phyloP scores from a whole-genome alignment of 2,797 vertebrate genomes.

The Potorous gilbertii region DNA sequence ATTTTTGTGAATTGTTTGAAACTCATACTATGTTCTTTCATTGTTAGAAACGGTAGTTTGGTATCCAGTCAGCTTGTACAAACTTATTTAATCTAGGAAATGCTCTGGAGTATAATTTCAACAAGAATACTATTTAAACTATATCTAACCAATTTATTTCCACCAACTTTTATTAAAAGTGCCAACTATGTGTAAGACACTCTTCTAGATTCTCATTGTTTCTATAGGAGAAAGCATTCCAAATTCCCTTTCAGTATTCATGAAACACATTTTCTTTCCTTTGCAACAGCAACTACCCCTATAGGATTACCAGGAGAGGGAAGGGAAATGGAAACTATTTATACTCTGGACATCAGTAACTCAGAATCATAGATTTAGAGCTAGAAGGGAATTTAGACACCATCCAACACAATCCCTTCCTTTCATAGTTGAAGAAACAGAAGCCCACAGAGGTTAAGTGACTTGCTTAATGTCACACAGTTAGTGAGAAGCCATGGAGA shows the following conservation, averaged over 20 bases:
- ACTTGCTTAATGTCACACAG: not conserved
- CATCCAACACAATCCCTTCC: not conserved
- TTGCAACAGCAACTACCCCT: not conserved
- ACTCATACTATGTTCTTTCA: slow-evolving; percentile 25
- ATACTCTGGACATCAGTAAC: not conserved
- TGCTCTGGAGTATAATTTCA: not conserved
- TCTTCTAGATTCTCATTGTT: not conserved
- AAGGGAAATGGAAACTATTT: not conserved
- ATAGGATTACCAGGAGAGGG: not conserved
- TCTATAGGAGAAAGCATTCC: not conserved
- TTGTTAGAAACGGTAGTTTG: not conserved
- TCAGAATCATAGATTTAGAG: not conserved
- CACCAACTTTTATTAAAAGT: not conserved
- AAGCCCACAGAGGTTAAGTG: not conserved
- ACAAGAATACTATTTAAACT: not conserved
- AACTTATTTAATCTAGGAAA: not conserved
- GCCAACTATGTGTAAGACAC: not conserved
- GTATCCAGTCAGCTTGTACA: not conserved
- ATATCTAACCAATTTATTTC: not conserved
- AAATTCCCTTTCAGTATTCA: not conserved
- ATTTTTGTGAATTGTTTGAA: slow-evolving; percentile 33
- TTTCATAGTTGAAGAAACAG: not conserved
- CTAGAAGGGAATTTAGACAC: not conserved
- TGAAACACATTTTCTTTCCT: not conserved
- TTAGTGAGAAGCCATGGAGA: not conserved